A percentile compares a stretch with the other conserved stretches of the same genome.
Conservation (phyloP, 2,888 invertebrate species). For the Nemotelus nigrinus region DNA sequence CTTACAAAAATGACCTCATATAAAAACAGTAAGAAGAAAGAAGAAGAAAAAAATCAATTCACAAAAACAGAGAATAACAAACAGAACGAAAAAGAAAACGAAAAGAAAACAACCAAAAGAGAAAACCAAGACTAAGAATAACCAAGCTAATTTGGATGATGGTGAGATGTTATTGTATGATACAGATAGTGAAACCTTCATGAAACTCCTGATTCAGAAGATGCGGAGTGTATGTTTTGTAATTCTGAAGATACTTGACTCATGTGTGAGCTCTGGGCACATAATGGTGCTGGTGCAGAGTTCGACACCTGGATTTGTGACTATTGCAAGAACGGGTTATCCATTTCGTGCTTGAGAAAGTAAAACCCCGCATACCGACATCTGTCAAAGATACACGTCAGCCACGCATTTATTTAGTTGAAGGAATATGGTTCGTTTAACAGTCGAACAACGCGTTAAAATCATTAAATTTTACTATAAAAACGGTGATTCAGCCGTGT, state of each 20-base stretch:
- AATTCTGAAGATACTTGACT: slow-evolving; percentile 2
- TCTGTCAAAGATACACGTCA: too few species aligned
- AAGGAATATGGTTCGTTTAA: too few species aligned
- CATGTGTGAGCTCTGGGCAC: slow-evolving; percentile 8
- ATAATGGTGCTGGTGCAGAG: background rate
- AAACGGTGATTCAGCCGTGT: too few species aligned
- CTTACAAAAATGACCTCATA: background rate
- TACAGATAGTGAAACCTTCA: background rate
- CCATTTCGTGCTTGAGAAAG: too few species aligned
- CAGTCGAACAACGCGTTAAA: too few species aligned
- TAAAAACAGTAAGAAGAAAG: background rate
- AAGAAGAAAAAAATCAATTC: background rate
- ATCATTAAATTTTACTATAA: too few species aligned
- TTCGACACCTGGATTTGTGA: slow-evolving; percentile 6
- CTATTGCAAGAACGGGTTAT: background rate
- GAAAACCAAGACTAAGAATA: slow-evolving; percentile 4
- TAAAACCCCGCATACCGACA: too few species aligned
- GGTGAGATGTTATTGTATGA: background rate
- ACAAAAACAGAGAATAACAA: background rate
- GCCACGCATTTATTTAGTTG: too few species aligned
- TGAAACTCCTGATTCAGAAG: background rate
- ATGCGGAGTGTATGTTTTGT: background rate
- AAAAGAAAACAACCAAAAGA: background rate
- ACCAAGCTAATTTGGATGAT: background rate
- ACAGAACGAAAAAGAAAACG: background rate